Evolutionary conservation across 2,113 vertebrate genomes (phyloP), one percentile per base, ranked within the genome.

Genomic region (Trachemys scripta): DNA sequence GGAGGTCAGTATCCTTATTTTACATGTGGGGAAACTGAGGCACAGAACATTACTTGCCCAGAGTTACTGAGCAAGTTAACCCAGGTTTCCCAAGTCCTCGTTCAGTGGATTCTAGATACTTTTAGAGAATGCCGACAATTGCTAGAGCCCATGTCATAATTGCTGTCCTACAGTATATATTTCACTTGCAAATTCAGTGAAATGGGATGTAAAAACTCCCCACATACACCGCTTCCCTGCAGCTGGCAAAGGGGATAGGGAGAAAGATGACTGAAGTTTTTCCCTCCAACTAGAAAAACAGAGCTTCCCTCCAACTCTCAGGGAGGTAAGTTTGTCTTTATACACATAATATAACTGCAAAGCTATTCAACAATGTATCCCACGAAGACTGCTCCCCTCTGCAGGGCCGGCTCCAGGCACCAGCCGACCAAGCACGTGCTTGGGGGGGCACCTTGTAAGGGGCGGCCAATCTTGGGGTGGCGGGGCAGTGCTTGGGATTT

Each of bases 351-450:
- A 85, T 9, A 90, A 38, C 29, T 57, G 65, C 84, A 90, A 16
- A 11, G 82, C 88, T 85, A 86, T 20, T 19, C 91, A 76, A 57
- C 38, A 90, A 49, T n/a, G 24, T 12, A 84, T 29, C 78, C 65
- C 24, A 80, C 29, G 87, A 85, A 49, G 10, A 0, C 0, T 12
- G 13, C 50, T 50, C 50, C 14, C 50, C 50, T 50, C 35, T 19
- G 35, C 54, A 45, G 45, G 45, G 6, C 45, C 45, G 45, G 45
- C 45, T 45, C 45, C 45, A 45, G 45, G 45, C 5, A 45, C 45
- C 45, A 45, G 45, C 45, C 6, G 45, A 45, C 45, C 45, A 45
- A 45, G 45, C 45, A 45, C 45, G 45, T 45, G 45, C 45, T 45
- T 45, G 45, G 45, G 45, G 45, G 5, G 45, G 42, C 42, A 42